phyloP scores from a whole-genome alignment of 1,140 invertebrate genomes.

The Capitella teleta region DNA sequence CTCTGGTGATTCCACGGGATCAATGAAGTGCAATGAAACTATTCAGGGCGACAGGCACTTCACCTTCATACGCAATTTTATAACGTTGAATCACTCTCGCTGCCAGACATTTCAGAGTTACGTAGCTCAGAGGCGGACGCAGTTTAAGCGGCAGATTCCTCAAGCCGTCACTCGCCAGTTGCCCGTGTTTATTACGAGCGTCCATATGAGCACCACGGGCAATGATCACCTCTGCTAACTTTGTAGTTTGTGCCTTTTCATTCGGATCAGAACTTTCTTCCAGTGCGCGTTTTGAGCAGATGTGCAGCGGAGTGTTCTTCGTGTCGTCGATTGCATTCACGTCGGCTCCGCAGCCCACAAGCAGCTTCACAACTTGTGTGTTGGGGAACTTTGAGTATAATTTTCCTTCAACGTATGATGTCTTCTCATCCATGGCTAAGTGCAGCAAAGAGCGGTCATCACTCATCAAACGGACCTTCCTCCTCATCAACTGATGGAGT shows the following conservation, averaged over 20 bases:
- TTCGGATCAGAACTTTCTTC: too few species aligned
- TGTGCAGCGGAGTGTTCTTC: background rate
- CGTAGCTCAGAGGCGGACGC: background rate
- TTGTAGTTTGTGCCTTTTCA: too few species aligned
- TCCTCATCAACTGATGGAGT: background rate
- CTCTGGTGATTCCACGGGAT: too few species aligned
- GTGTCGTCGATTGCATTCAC: background rate
- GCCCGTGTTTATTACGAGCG: background rate
- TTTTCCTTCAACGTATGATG: background rate
- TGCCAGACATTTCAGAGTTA: background rate
- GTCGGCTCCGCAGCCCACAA: background rate
- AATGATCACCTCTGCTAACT: background rate
- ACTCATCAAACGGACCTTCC: background rate
- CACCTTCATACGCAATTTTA: background rate
- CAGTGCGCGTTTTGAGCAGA: background rate
- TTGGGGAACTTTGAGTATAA: background rate
- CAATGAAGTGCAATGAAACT: too few species aligned
- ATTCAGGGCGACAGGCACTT: too few species aligned
- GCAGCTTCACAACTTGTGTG: background rate
- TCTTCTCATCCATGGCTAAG: constrained; percentile 2
- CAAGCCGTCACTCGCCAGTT: background rate
- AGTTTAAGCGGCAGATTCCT: too few species aligned
- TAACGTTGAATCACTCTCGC: background rate
- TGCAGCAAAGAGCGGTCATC: constrained; percentile 1
- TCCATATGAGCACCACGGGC: background rate